phyloP scores from a whole-genome alignment of 2,888 invertebrate species.

The Ophioninae sp. region DNA sequence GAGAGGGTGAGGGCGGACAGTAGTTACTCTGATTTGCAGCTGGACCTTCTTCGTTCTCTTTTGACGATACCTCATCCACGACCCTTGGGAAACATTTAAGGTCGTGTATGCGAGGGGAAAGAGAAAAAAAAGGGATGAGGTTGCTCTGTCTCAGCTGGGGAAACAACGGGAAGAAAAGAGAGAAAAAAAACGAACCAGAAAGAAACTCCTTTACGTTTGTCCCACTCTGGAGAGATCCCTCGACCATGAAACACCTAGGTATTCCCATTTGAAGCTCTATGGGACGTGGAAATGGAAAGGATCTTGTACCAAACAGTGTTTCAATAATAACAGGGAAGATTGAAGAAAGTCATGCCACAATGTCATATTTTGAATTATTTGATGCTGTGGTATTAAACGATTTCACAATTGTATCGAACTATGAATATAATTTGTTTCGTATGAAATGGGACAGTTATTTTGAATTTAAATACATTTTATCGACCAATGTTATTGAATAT shows the following conservation, averaged over 20 bases:
- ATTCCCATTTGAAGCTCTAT: conserved; percentile 17
- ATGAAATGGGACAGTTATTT: too few relatives aligned
- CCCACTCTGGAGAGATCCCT: conserved; percentile 16
- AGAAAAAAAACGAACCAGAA: conserved; percentile 18
- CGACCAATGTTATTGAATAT: too few relatives aligned
- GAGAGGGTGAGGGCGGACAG: conserved; percentile 48
- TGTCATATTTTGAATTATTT: too few relatives aligned
- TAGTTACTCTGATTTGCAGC: conserved; percentile 78
- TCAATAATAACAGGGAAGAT: not conserved
- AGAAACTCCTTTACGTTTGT: conserved; percentile 27
- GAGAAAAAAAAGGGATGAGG: conserved; percentile 16
- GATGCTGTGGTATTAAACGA: too few relatives aligned
- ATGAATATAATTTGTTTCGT: too few relatives aligned
- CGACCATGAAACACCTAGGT: conserved; percentile 9
- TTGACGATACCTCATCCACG: conserved; percentile 75
- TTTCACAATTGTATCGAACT: too few relatives aligned
- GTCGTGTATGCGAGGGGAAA: conserved; percentile 35
- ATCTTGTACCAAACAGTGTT: not conserved
- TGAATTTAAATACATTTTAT: too few relatives aligned
- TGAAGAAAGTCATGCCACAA: not conserved
- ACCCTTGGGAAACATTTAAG: conserved; percentile 75
- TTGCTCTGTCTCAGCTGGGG: conserved; percentile 37
- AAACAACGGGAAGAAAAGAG: conserved; percentile 15
- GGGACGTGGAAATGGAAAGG: not conserved
- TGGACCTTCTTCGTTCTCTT: conserved; percentile 71